Conservation (phyloP, 2,888 invertebrate genomes). For the Ferrisia virgata region DNA sequence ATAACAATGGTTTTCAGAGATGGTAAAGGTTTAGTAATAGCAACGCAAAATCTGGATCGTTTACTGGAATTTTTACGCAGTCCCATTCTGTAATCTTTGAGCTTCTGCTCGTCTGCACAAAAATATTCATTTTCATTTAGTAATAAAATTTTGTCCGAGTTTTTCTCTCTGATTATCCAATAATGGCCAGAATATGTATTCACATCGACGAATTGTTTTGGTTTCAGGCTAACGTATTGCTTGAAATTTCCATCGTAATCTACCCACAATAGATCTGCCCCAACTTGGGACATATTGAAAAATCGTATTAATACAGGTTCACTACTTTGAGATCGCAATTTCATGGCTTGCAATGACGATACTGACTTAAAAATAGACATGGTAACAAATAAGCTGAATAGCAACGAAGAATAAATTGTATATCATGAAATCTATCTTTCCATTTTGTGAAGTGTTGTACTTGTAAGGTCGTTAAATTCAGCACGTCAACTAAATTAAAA, state of each 20-base stretch:
- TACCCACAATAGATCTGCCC: slow-evolving; percentile 2
- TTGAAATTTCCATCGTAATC: neutral
- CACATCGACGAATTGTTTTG: slow-evolving; percentile 21
- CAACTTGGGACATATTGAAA: neutral
- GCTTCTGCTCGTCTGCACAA: neutral
- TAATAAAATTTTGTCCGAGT: neutral
- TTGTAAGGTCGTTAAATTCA: too few species aligned
- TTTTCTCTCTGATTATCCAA: slow-evolving; percentile 16
- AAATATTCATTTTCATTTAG: slow-evolving; percentile 10
- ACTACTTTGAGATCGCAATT: neutral
- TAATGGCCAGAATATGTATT: slow-evolving; percentile 21
- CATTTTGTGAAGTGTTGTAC: too few species aligned
- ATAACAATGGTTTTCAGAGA: neutral
- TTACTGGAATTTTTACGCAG: neutral
- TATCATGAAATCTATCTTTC: too few species aligned
- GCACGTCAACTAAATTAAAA: too few species aligned
- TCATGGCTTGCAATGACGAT: neutral
- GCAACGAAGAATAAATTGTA: too few species aligned
- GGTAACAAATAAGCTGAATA: neutral
- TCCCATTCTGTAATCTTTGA: neutral
- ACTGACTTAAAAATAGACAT: neutral
- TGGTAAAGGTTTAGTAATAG: neutral
- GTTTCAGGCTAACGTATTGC: neutral
- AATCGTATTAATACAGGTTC: slow-evolving; percentile 14
- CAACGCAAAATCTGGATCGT: neutral